phyloP scores from a whole-genome alignment of 2,113 vertebrate species.

The Dromas ardeola region DNA sequence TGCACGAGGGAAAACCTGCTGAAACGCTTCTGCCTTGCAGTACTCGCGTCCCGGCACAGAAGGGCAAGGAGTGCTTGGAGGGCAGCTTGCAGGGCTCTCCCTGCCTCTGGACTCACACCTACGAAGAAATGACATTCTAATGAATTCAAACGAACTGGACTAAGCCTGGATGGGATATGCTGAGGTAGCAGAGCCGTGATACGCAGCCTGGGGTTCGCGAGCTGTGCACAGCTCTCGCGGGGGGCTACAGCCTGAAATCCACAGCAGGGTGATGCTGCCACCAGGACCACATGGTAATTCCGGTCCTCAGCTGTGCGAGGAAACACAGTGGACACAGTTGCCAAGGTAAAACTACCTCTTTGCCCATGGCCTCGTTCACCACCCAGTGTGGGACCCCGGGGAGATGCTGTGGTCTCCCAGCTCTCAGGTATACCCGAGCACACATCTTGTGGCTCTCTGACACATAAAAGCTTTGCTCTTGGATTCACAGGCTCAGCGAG shows the following conservation, averaged over 20 bases:
- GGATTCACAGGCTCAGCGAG: not conserved
- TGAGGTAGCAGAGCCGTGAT: not conserved
- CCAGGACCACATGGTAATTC: rapidly evolving
- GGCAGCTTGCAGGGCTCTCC: not conserved
- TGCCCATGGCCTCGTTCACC: not conserved
- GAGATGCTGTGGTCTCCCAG: not conserved
- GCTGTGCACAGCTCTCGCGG: rapidly evolving
- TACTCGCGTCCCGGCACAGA: not conserved
- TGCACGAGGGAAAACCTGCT: not conserved
- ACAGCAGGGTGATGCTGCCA: not conserved
- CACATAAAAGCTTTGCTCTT: not conserved
- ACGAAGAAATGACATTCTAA: not conserved
- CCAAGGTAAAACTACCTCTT: not conserved
- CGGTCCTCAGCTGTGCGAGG: not conserved
- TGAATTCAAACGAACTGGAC: not conserved
- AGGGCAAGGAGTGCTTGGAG: not conserved
- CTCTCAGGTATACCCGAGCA: not conserved
- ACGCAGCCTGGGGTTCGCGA: rapidly evolving
- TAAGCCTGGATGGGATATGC: too few species aligned
- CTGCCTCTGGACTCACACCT: too few species aligned
- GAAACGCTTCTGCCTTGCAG: not conserved
- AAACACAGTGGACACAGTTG: not conserved
- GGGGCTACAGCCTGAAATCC: not conserved
- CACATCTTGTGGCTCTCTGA: not conserved
- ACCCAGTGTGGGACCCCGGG: not conserved